Percentiles rank a stretch among this genome's conserved stretches.
Evolutionary conservation across 2,888 invertebrate species (phyloP).

Genomic region (Agrochola litura): DNA sequence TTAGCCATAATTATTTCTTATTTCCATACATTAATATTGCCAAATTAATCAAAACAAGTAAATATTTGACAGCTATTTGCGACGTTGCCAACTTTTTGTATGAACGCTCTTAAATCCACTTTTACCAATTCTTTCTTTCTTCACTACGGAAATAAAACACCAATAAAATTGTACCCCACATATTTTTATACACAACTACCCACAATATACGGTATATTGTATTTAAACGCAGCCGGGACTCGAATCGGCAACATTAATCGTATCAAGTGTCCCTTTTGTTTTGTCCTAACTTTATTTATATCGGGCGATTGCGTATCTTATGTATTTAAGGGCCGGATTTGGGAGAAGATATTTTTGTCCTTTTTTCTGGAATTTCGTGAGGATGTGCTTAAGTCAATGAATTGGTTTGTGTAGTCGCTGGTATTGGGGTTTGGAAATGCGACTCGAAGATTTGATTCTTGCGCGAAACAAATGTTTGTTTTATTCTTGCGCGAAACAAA

Average conservation of each 20-base stretch:
- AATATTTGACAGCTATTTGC: too few relatives aligned
- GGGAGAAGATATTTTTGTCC: constrained; percentile 41
- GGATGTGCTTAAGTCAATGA: constrained; percentile 22
- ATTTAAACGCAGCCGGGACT: constrained; percentile 67
- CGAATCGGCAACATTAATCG: constrained; percentile 77
- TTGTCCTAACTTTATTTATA: constrained; percentile 84
- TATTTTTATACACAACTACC: constrained; percentile 57
- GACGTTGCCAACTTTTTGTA: too few relatives aligned
- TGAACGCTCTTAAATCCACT: too few relatives aligned
- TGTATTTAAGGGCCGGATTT: constrained; percentile 70
- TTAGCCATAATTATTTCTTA: too few relatives aligned
- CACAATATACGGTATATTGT: constrained; percentile 68
- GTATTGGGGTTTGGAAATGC: background rate
- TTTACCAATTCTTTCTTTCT: background rate
- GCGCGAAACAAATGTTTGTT: background rate
- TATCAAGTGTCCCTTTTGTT: constrained; percentile 79
- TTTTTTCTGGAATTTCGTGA: constrained; percentile 17
- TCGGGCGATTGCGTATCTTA: constrained; percentile 71
- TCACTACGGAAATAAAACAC: constrained; percentile 31
- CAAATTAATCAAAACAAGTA: too few relatives aligned
- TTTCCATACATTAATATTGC: too few relatives aligned
- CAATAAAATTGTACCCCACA: constrained; percentile 40
- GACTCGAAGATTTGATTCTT: background rate
- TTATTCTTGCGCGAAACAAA: background rate
- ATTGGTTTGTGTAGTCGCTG: background rate